Conservation (phyloP, 2,113 vertebrate genomes). For the Megaleporinus macrocephalus region DNA sequence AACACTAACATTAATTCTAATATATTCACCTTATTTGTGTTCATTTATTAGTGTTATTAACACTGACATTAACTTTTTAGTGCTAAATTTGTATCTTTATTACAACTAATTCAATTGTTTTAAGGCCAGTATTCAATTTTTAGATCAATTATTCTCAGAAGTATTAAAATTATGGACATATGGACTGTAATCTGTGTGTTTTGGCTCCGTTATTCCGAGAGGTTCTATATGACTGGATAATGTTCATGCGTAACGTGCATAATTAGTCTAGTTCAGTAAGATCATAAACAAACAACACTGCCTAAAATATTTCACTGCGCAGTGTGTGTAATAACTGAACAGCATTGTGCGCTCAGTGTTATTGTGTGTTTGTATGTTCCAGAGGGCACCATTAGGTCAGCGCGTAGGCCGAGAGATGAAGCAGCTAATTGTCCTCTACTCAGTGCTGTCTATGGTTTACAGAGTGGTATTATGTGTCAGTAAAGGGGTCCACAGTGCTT, state of each 20-base stretch:
- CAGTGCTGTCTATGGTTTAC: not conserved
- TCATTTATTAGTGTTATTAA: no score
- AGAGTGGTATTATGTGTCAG: not conserved
- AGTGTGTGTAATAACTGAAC: not conserved
- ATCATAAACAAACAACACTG: not conserved
- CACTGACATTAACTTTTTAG: no score
- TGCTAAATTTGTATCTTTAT: no score
- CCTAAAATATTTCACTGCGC: not conserved
- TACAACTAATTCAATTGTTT: no score
- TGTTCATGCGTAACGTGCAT: not conserved
- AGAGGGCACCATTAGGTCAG: slow-evolving; percentile 11
- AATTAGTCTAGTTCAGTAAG: not conserved
- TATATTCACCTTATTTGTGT: no score
- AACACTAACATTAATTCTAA: no score
- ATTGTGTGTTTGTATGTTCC: slow-evolving; percentile 3
- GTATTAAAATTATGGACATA: no score
- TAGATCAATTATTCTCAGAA: no score
- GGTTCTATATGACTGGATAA: not conserved
- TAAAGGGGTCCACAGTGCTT: not conserved
- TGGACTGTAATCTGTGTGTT: not conserved
- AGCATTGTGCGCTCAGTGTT: not conserved
- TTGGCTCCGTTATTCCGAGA: not conserved
- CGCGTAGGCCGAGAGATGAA: not conserved
- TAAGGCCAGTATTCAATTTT: no score
- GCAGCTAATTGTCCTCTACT: not conserved